These are phyloP conservation scores for Champsocephalus esox DNA, from an alignment of 2,797 vertebrate species.

Conservation along the genomic window DNA sequence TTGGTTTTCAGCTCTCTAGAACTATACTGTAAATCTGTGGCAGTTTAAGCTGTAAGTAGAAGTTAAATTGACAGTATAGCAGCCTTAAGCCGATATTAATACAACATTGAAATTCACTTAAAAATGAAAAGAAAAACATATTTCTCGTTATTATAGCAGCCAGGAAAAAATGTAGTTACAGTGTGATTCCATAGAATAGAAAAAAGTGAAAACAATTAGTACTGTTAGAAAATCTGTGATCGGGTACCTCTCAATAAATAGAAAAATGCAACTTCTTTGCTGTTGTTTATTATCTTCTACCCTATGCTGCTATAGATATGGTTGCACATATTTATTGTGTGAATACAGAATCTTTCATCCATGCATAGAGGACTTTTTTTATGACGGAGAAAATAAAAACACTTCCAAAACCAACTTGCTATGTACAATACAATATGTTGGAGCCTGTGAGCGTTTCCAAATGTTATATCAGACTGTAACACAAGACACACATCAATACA, in stretches of 20 bases:
- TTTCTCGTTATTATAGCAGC: slow-evolving; percentile 80
- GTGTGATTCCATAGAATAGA: slow-evolving; percentile 75
- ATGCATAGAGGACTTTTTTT: slow-evolving; percentile 67
- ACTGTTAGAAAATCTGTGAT: slow-evolving; percentile 70
- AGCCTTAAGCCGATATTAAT: slow-evolving; percentile 79
- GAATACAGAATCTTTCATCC: slow-evolving; percentile 59
- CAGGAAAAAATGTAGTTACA: slow-evolving; percentile 77
- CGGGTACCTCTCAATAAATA: slow-evolving; percentile 82
- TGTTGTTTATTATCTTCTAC: slow-evolving; percentile 61
- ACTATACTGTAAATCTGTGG: slow-evolving; percentile 80
- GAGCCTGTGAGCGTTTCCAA: slow-evolving; percentile 37
- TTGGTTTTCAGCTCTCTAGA: slow-evolving; percentile 84
- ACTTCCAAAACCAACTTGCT: slow-evolving; percentile 47
- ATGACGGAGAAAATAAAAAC: slow-evolving; percentile 26
- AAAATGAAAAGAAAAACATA: not conserved
- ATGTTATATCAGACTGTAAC: slow-evolving; percentile 65
- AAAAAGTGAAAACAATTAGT: slow-evolving; percentile 31
- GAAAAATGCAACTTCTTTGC: slow-evolving; percentile 62
- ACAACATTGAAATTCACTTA: slow-evolving; percentile 70
- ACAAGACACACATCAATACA: slow-evolving; percentile 75
- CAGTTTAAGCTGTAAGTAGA: slow-evolving; percentile 82
- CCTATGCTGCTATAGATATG: slow-evolving; percentile 73
- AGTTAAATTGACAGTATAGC: slow-evolving; percentile 76
- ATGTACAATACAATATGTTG: slow-evolving; percentile 51
- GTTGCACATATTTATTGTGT: slow-evolving; percentile 51